These are phyloP conservation scores for Ostrea denselamellosa DNA, from an alignment of 1,140 invertebrate species.

Conservation along the genomic window DNA sequence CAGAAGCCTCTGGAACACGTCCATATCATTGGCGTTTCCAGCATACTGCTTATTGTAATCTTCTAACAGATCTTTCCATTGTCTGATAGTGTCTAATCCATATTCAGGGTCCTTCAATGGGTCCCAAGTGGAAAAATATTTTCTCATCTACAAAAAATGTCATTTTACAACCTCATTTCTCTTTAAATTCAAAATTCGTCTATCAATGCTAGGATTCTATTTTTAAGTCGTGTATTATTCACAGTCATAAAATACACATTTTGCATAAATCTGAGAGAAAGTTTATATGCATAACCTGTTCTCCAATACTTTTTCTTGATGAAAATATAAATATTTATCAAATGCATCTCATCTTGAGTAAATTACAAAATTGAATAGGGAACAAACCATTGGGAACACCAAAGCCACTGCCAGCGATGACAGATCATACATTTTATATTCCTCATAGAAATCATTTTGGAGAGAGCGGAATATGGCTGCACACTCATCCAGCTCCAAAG, in stretches of 20 bases:
- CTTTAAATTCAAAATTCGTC: background rate
- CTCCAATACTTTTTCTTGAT: background rate
- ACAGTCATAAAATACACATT: too few species aligned
- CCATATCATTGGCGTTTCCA: conserved; percentile 79
- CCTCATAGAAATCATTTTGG: conserved; percentile 82
- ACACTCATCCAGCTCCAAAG: conserved; percentile 85
- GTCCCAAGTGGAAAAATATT: conserved; percentile 86
- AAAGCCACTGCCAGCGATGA: conserved; percentile 78
- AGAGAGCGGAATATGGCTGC: conserved; percentile 87
- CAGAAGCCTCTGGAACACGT: conserved; percentile 88
- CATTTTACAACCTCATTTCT: background rate
- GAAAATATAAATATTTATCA: background rate
- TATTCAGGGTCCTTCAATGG: conserved; percentile 84
- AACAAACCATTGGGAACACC: conserved; percentile 78
- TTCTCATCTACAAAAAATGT: conserved; percentile 81
- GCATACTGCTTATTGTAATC: conserved; percentile 63
- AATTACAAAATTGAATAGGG: background rate
- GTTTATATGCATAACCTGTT: too few species aligned
- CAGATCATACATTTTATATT: conserved; percentile 81
- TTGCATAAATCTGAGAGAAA: too few species aligned
- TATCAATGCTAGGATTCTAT: background rate
- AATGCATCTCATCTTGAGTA: background rate
- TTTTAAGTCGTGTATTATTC: too few species aligned
- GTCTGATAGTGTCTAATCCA: conserved; percentile 84
- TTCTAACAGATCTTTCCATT: conserved; percentile 82